Base-by-base conservation (phyloP, 2,888 invertebrate species). In the Drosophila merina region DNA sequence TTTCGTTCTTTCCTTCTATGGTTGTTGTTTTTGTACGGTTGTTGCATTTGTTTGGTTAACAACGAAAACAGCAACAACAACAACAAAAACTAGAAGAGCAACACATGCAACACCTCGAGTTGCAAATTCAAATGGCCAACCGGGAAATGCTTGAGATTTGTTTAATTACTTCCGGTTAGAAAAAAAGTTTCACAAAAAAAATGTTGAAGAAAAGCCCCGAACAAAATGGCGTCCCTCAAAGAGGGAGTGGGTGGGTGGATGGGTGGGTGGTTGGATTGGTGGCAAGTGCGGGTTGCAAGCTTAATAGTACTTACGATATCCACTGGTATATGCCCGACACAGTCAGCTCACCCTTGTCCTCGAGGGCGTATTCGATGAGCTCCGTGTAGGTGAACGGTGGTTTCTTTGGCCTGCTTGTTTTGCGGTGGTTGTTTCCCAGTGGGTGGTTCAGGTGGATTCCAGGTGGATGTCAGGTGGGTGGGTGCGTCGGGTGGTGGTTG, bases 331-430 rank as follows among this genome's bases (percentile, higher is more conserved):
- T 97, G 57, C 96, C 97, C 5, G 97, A 97, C 36, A 97, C 97
- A 0, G 97, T 97, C 73, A 97, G 92, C 92, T 97, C 96, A 57
- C 97, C 96, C 88, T 95, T 96, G 91, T 97, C 97, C 79, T 95
- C 94, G 70, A 97, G 92, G 47, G 97, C 97, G 87, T 96, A 95
- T 91, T 97, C 97, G 80, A 97, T 97, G 80, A 97, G 93, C 91
- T 97, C 97, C 1, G 97, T 97, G 88, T 97, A 97, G 0, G 97
- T 97, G 89, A 96, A 97, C 0, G 97, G 96, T 20, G 97, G 97
- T 88, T 97, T 97, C 89, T 95, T 95, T 54, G 93, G 93, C 69
- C 94, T 94, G 76, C 76, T 82, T 72, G 78, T 84, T 74, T 83
- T 86, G 88, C 84, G 88, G 88, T 89, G 83, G 82, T 85, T 76